Evolutionary conservation across 2,888 invertebrate species (phyloP).

Genomic region (Lycocerus yunnanus): DNA sequence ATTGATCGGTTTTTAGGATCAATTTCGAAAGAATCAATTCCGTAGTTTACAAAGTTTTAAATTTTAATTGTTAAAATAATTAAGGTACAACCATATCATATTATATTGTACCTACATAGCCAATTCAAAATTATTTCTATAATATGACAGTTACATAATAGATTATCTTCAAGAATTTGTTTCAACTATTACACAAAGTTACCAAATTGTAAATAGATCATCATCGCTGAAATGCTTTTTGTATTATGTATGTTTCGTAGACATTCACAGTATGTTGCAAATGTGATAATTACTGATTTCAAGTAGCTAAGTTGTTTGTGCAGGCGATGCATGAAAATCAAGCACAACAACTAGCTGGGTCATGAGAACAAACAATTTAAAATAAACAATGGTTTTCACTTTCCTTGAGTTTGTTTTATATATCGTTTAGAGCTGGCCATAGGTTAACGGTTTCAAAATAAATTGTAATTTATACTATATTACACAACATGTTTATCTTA

Average conservation of each 20-base stretch:
- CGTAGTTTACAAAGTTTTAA: not conserved
- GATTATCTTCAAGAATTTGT: not conserved
- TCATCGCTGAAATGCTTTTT: conserved; percentile 12
- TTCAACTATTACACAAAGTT: conserved; percentile 13
- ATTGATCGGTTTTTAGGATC: not conserved
- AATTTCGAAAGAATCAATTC: not conserved
- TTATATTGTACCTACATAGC: not conserved
- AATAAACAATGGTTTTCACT: conserved; percentile 54
- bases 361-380: conserved; percentile 43
- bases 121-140: not conserved
- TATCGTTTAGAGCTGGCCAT: conserved; percentile 43
- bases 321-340: conserved; percentile 44
- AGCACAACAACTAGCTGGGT: conserved; percentile 40
- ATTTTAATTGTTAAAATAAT: not conserved
- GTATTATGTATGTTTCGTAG: conserved; percentile 1
- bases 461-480: conserved; percentile 22
- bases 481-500: conserved; percentile 10
- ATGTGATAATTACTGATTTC: conserved; percentile 28
- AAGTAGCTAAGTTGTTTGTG: conserved; percentile 34
- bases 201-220: conserved; percentile 8
- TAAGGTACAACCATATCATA: not conserved
- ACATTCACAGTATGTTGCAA: conserved; percentile 12
- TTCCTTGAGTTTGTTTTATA: conserved; percentile 52
- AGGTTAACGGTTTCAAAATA: conserved; percentile 26
- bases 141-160: not conserved